phyloP scores from a whole-genome alignment of 2,888 invertebrate genomes.

The Catotricha subobsoleta region DNA sequence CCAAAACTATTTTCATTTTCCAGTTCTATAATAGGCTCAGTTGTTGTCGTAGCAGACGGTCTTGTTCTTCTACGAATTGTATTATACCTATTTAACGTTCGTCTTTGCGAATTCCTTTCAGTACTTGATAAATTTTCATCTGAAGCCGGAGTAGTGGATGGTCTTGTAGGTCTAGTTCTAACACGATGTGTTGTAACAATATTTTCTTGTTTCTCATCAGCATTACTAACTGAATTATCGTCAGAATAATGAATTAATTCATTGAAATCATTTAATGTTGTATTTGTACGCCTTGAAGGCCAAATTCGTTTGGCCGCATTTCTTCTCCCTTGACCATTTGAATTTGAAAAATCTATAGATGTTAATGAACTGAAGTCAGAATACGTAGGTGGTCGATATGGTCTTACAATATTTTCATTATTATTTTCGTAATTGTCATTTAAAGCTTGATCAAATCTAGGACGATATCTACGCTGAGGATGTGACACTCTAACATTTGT shows the following conservation, averaged over 20 bases:
- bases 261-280: neutral
- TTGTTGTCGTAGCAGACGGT: too few relatives aligned
- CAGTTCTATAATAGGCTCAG: too few relatives aligned
- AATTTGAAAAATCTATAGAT: constrained; percentile 5
- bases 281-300: neutral
- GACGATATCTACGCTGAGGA: constrained; percentile 2
- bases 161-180: neutral
- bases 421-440: neutral
- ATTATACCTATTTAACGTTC: too few relatives aligned
- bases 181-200: neutral
- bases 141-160: too few relatives aligned
- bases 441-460: constrained; percentile 1
- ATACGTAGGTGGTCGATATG: constrained; percentile 1
- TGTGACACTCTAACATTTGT: too few relatives aligned
- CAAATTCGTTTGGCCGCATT: neutral
- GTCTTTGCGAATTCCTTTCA: too few relatives aligned
- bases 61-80: too few relatives aligned
- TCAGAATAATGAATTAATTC: too few relatives aligned
- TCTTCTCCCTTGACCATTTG: neutral
- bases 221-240: neutral
- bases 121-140: too few relatives aligned
- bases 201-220: neutral
- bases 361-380: constrained; percentile 8
- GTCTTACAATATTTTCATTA: constrained; percentile 1
- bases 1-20: too few relatives aligned